Evolutionary conservation across 2,113 vertebrate species (phyloP), one percentile per base, ranked within the genome.

Genomic region (Hypocryptadius cinnamomeus): DNA sequence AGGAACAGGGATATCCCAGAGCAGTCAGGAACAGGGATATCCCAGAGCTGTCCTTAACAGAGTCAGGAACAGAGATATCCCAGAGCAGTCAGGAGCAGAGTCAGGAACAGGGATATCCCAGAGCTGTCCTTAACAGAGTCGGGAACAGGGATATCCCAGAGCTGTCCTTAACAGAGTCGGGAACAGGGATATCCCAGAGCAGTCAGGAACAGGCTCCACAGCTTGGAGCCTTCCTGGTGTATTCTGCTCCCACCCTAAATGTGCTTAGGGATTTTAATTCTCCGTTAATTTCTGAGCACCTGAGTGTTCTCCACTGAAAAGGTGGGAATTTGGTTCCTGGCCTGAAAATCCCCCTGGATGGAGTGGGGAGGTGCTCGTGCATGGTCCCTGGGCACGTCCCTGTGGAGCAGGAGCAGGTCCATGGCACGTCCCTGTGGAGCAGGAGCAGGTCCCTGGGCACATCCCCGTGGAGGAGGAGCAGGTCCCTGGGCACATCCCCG

Each of bases 301-400:
- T 28, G 27, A 6, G 35, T 14, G 33, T 6, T 6, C 37, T 59
- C 8, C 5, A 0, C 3, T 33, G 39, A 9, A 44, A 3, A 6
- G 11, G 31, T 47, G 60, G 54, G 42, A 10, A 2, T 40, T 39
- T 10, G 21, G 16, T 79, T 68, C 10, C 48, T 73, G 73, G 15
- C 40, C 54, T 76, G 61, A 0, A 2, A 7, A 6, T 13, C 10
- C 42, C 31, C 5, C 27, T 85, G 83, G 37, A 1, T 23, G 15
- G 10, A 0, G 30, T 4, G 19, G 48, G 48, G 51, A 42, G 65
- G 16, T 1, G 6, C 27, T 5, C 0, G 2, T 4, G 15, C 2
- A 6, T 10, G 35, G 57, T 25, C 23, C 4, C 1, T 2, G 47
- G 45, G 44, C 44, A 44, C 16, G 9, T 45, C 45, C 44, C 45